A percentile compares a stretch with the other conserved stretches of the same genome.
These are phyloP conservation scores for Orchesella flavescens DNA, from an alignment of 2,888 invertebrate genomes.

Conservation along the genomic window DNA sequence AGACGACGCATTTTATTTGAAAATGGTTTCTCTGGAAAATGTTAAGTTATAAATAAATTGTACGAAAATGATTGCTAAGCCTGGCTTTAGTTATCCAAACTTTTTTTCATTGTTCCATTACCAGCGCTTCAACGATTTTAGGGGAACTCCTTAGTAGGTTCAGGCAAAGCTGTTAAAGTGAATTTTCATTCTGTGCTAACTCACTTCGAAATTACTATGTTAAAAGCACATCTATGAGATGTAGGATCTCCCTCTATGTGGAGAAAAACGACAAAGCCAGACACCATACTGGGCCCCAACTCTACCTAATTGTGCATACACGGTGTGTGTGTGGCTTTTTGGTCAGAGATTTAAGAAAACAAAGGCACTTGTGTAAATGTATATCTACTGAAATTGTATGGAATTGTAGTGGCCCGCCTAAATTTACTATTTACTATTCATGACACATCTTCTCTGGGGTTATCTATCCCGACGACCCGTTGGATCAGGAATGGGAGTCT, in stretches of 20 bases:
- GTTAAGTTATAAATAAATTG: too few species aligned
- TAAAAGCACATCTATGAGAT: neutral
- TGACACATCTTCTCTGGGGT: constrained; percentile 37
- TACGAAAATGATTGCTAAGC: too few species aligned
- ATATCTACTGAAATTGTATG: too few species aligned
- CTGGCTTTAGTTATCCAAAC: too few species aligned
- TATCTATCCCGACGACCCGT: constrained; percentile 23
- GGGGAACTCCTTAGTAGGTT: too few species aligned
- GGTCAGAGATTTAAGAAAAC: too few species aligned
- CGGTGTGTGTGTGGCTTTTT: too few species aligned
- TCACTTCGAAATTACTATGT: neutral
- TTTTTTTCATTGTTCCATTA: too few species aligned
- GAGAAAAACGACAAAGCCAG: neutral
- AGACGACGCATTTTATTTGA: too few species aligned
- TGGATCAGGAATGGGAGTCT: constrained; percentile 41
- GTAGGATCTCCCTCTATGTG: too few species aligned
- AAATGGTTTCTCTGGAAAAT: too few species aligned
- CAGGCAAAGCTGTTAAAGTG: neutral
- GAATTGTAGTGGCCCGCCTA: neutral
- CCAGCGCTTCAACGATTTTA: too few species aligned
- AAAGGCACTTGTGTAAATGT: neutral
- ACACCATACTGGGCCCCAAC: neutral
- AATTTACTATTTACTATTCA: constrained; percentile 40
- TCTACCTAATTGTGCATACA: neutral
- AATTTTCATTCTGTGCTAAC: constrained; percentile 5